Evolutionary conservation across 2,797 vertebrate genomes (phyloP).

Genomic region (Macropodus opercularis): DNA sequence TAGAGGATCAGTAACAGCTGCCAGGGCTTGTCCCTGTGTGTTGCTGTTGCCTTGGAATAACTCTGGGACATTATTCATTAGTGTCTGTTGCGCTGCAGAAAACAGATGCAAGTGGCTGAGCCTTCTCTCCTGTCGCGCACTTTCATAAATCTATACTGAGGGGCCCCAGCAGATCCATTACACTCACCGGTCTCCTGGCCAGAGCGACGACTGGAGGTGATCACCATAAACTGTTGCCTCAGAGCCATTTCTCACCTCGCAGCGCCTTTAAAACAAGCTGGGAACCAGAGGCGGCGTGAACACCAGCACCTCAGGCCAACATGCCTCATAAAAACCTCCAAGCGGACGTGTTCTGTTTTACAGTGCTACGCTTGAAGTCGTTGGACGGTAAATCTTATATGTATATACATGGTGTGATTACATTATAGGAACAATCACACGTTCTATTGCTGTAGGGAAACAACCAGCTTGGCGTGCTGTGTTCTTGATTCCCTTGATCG

Average conservation of each 20-base stretch:
- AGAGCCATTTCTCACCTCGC: constrained; percentile 65
- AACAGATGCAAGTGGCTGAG: constrained; percentile 82
- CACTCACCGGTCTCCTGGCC: constrained; percentile 86
- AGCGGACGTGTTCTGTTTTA: constrained; percentile 43
- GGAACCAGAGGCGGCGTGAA: constrained; percentile 48
- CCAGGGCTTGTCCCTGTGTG: constrained; percentile 25
- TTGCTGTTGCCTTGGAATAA: constrained; percentile 82
- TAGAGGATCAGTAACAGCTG: constrained; percentile 27
- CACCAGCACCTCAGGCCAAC: constrained; percentile 28
- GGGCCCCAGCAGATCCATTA: constrained; percentile 85
- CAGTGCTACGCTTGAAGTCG: constrained; percentile 19
- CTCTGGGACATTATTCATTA: constrained; percentile 76
- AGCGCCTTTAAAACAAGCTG: constrained; percentile 66
- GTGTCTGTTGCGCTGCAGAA: constrained; percentile 69
- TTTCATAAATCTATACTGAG: constrained; percentile 87
- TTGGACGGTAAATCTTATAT: constrained; percentile 18
- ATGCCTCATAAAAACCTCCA: constrained; percentile 30
- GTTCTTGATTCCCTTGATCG: not conserved
- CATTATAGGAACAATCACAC: constrained; percentile 11
- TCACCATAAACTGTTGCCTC: constrained; percentile 79
- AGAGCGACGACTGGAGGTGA: constrained; percentile 87
- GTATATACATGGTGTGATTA: constrained; percentile 6
- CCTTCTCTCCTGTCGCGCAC: constrained; percentile 62
- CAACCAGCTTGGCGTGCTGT: not conserved
- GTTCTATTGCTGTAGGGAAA: constrained; percentile 9